A percentile compares a stretch with the other conserved stretches of the same genome.
These are phyloP conservation scores for Elaphurus davidianus DNA, from an alignment of 2,113 vertebrate genomes.

Conservation along the genomic window DNA sequence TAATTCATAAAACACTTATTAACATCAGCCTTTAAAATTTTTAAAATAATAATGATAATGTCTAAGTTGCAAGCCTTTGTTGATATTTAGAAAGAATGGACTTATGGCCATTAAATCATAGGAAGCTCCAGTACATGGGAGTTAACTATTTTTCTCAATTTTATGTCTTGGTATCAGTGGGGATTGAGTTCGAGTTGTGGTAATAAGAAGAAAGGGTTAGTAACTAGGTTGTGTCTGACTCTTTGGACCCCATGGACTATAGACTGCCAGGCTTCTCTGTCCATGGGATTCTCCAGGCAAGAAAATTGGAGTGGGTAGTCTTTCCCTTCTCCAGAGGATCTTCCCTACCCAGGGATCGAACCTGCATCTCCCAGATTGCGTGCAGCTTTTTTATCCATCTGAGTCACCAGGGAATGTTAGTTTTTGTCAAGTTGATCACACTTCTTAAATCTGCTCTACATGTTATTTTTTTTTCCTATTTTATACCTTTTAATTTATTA, in stretches of 20 bases:
- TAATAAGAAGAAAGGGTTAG: background rate
- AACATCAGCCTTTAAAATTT: background rate
- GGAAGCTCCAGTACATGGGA: too few species aligned
- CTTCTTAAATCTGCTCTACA: background rate
- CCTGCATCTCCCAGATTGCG: fast-evolving
- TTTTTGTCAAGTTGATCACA: background rate
- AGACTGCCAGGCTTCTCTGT: background rate
- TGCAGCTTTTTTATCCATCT: background rate
- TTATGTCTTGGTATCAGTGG: background rate
- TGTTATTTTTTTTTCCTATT: background rate
- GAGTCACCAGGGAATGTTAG: background rate
- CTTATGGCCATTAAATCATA: background rate
- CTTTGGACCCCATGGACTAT: background rate
- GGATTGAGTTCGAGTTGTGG: background rate
- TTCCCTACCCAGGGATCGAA: background rate
- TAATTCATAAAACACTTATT: background rate
- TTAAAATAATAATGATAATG: background rate
- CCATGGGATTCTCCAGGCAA: background rate
- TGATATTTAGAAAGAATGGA: background rate
- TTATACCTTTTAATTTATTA: background rate
- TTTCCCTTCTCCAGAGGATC: background rate
- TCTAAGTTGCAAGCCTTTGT: background rate
- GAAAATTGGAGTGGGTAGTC: background rate
- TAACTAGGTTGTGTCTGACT: background rate
- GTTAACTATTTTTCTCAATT: background rate